Evolutionary conservation across 1,140 invertebrate species (phyloP).

Genomic region (Drosophila malerkotliana): DNA sequence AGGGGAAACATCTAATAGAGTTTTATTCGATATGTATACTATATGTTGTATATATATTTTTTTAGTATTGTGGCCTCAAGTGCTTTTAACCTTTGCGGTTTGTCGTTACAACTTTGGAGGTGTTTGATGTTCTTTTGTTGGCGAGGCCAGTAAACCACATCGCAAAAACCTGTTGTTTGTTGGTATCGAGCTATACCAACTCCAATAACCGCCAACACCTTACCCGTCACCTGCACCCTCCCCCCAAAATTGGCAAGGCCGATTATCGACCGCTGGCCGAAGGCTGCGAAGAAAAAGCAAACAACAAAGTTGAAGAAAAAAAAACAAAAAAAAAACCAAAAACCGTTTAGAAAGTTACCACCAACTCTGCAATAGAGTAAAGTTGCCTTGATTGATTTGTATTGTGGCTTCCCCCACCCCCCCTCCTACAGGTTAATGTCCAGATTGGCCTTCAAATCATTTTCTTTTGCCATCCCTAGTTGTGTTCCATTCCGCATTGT

Average conservation of each 20-base stretch:
- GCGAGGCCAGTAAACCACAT: slow-evolving; percentile 48
- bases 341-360: slow-evolving; percentile 38
- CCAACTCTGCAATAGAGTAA: slow-evolving; percentile 1
- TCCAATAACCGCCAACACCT: slow-evolving; percentile 9
- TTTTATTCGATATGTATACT: background rate
- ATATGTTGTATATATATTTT: too few species aligned
- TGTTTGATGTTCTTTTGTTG: slow-evolving; percentile 48
- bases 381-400: slow-evolving; percentile 43
- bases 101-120: slow-evolving; percentile 43
- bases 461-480: background rate
- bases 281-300: slow-evolving; percentile 21
- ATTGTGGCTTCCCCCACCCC: background rate
- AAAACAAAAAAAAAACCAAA: background rate
- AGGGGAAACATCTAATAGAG: background rate
- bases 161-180: slow-evolving; percentile 41
- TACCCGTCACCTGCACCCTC: too few species aligned
- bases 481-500: background rate
- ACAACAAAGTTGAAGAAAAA: background rate
- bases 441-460: slow-evolving; percentile 7
- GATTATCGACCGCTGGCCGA: slow-evolving; percentile 30
- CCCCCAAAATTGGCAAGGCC: slow-evolving; percentile 28
- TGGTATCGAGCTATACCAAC: slow-evolving; percentile 5
- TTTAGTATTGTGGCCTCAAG: slow-evolving; percentile 1
- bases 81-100: slow-evolving; percentile 42
- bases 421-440: slow-evolving; percentile 17